Evolutionary conservation across 2,797 vertebrate species (phyloP).

Genomic region (Carduelis carduelis): DNA sequence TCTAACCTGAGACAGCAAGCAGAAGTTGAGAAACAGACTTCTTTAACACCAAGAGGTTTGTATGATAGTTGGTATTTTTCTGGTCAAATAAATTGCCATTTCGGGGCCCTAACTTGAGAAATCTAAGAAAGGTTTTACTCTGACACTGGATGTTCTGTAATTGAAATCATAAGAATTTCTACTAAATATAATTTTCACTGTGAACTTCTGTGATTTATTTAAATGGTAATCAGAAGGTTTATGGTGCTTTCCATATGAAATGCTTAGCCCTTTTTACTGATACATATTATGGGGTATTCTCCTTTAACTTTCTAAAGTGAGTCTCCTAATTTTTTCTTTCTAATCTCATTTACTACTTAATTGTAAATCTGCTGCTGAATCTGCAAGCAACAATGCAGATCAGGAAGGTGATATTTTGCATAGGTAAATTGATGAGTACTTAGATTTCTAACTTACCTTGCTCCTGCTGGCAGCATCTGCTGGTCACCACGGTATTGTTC

Average conservation of each 20-base stretch:
- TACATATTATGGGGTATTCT: not conserved
- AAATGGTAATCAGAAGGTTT: not conserved
- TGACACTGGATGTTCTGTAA: not conserved
- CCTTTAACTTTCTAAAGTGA: not conserved
- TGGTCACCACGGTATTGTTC: conserved; percentile 17
- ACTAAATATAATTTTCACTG: not conserved
- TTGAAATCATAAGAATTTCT: not conserved
- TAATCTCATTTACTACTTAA: conserved; percentile 8
- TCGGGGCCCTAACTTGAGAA: not conserved
- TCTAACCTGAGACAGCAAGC: conserved; percentile 87
- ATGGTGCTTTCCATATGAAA: not conserved
- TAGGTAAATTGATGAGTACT: not conserved
- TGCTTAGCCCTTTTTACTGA: not conserved
- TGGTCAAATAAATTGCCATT: not conserved
- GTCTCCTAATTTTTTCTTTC: not conserved
- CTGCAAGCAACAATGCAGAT: not conserved
- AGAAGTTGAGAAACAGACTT: conserved; percentile 91
- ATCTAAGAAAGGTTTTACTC: not conserved
- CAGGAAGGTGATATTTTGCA: not conserved
- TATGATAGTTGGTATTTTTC: conserved; percentile 14
- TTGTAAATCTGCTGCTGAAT: not conserved
- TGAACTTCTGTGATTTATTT: not conserved
- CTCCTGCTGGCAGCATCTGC: not conserved
- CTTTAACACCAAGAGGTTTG: conserved; percentile 93
- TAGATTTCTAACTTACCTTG: not conserved